phyloP scores from a whole-genome alignment of 1,140 invertebrate species.

The Ectropis grisescens region DNA sequence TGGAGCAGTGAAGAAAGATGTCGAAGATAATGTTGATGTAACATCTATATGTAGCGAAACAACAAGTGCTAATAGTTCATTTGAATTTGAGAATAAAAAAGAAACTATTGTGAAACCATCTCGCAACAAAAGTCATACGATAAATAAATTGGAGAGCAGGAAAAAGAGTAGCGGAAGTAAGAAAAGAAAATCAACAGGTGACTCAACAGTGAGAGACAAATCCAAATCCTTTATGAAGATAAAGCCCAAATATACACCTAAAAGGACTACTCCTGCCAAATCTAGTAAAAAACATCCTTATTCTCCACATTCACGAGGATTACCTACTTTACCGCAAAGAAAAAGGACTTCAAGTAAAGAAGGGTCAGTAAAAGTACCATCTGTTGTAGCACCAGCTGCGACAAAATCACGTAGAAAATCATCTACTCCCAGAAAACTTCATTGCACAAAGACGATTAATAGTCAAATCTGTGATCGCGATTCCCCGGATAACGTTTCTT shows the following conservation, averaged over 20 bases:
- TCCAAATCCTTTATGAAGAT: slow-evolving; percentile 49
- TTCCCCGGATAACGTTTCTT: slow-evolving; percentile 23
- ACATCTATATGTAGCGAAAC: slow-evolving; percentile 18
- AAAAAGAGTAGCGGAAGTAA: slow-evolving; percentile 12
- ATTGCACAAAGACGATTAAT: slow-evolving; percentile 44
- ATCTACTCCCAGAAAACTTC: slow-evolving; percentile 52
- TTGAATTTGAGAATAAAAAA: slow-evolving; percentile 16
- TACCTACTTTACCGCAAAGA: too few relatives aligned
- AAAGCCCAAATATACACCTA: slow-evolving; percentile 22
- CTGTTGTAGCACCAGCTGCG: slow-evolving; percentile 16
- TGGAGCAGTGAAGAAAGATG: slow-evolving; percentile 15
- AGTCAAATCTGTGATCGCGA: slow-evolving; percentile 27
- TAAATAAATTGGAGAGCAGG: slow-evolving; percentile 13
- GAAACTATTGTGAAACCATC: slow-evolving; percentile 10
- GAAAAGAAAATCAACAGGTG: slow-evolving; percentile 31
- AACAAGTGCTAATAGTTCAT: slow-evolving; percentile 12
- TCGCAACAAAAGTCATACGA: slow-evolving; percentile 4
- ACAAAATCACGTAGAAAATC: slow-evolving; percentile 57
- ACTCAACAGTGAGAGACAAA: slow-evolving; percentile 36
- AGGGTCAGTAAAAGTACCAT: slow-evolving; percentile 9
- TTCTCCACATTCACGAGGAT: too few relatives aligned
- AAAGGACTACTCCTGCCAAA: slow-evolving; percentile 34
- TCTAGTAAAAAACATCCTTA: slow-evolving; percentile 8
- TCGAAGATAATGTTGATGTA: slow-evolving; percentile 15
- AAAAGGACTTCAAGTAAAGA: slow-evolving; percentile 31